These are phyloP conservation scores for Pemphredon lugubris DNA, from an alignment of 2,888 invertebrate species.

Conservation along the genomic window DNA sequence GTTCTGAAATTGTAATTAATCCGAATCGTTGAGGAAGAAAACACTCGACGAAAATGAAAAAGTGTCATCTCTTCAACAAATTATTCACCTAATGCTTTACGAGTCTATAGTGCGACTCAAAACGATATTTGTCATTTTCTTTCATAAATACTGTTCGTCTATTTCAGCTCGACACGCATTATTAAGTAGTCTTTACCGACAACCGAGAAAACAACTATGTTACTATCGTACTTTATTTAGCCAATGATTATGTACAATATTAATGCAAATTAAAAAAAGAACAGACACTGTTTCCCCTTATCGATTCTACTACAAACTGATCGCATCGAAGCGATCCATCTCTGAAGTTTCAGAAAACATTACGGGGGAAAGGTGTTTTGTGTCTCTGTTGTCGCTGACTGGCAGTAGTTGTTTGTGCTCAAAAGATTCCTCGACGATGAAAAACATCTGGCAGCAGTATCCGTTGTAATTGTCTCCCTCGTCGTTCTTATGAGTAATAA, in stretches of 20 bases:
- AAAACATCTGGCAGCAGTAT: background rate
- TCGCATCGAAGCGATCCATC: background rate
- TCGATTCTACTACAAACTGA: constrained; percentile 11
- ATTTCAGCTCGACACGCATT: constrained; percentile 24
- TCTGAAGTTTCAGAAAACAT: constrained; percentile 13
- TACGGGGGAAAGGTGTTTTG: constrained; percentile 20
- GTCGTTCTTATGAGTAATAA: constrained; percentile 83
- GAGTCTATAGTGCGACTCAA: no score
- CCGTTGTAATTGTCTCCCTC: background rate
- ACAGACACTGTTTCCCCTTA: constrained; percentile 16
- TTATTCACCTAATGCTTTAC: no score
- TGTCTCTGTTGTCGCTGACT: constrained; percentile 43
- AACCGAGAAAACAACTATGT: constrained; percentile 32
- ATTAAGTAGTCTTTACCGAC: constrained; percentile 27
- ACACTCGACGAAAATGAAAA: no score
- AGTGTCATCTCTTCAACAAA: no score
- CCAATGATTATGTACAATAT: constrained; percentile 59
- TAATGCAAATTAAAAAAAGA: constrained; percentile 37
- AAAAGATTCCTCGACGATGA: constrained; percentile 12
- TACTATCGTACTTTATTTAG: constrained; percentile 48
- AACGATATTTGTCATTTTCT: constrained; percentile 26
- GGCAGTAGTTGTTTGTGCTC: constrained; percentile 54
- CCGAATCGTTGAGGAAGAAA: no score
- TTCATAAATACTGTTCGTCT: constrained; percentile 14
- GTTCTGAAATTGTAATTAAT: no score